These are phyloP conservation scores for Magallana angulata DNA, from an alignment of 1,140 invertebrate genomes.

Conservation along the genomic window DNA sequence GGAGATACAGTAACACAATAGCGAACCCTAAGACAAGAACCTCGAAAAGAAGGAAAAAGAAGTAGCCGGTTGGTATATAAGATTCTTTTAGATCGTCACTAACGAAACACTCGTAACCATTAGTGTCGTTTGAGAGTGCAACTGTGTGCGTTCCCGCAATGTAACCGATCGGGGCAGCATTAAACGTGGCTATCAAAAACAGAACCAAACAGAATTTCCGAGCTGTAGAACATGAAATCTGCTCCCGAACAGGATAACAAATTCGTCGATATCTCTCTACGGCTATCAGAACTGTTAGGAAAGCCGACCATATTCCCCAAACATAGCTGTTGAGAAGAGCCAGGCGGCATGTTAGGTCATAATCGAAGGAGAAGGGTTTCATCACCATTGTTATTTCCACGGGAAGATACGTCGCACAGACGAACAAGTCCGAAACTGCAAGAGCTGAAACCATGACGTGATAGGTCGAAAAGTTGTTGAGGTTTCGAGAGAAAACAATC, in stretches of 20 bases:
- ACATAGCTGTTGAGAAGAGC: background rate
- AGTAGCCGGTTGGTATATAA: background rate
- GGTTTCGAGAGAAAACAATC: constrained; percentile 6
- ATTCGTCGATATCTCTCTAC: constrained; percentile 4
- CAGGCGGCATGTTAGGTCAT: background rate
- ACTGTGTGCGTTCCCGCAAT: background rate
- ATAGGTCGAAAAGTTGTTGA: background rate
- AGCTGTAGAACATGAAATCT: constrained; percentile 5
- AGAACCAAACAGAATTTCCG: background rate
- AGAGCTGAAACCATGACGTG: background rate
- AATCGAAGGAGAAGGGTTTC: constrained; percentile 7
- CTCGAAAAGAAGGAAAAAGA: background rate
- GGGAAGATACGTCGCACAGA: constrained; percentile 12
- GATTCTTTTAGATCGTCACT: background rate
- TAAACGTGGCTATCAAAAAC: background rate
- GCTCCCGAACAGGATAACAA: background rate
- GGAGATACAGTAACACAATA: background rate
- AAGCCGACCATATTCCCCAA: constrained; percentile 12
- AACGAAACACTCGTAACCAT: constrained; percentile 2
- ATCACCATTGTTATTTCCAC: constrained; percentile 16
- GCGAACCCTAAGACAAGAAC: background rate
- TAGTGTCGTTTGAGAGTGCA: background rate
- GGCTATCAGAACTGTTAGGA: background rate
- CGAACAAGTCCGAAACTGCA: background rate
- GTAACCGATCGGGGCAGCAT: background rate